Evolutionary conservation across 2,888 invertebrate genomes (phyloP), one percentile per base, ranked within the genome.

Genomic region (Torymus aiolomorphi): DNA sequence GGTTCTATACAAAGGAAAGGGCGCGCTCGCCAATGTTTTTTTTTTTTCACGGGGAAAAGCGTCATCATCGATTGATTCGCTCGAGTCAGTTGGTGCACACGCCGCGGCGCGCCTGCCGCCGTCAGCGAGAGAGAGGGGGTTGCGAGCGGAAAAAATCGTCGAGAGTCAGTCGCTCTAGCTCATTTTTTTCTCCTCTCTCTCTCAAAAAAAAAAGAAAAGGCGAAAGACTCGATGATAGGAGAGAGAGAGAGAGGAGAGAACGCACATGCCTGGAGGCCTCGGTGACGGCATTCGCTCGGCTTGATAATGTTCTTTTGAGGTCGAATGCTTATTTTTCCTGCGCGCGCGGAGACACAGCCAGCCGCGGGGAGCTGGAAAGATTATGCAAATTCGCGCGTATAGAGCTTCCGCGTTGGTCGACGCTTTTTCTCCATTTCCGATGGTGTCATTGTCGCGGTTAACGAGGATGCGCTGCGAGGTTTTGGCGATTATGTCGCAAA

Each of bases 51-150:
- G 51, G 77, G 71, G 69, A 57, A 77, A 76, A 70, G 71, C 77
- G 77, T 77, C 77, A 77, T 77, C 77, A 77, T 77, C 77, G 77
- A 77, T 77, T 76, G 76, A 76, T 76, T 63, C 65, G 62, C 63
- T 71, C 71, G 71, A 77, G 65, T 77, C 77, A 72, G 70, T 72
- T 65, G 57, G 57, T 70, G 70, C 59, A 31, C 70, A 65, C 49
- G n/a, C 72, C 14, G 54, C 57, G 49, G 49, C 8, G 49, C 1
- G 51, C n/a, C 42, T 65, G 42, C 20, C n/a, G 62, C 31, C 14
- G 12, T 10, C n/a, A 16, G 70, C 10, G 42, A 18, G 51, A 13
- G 16, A 13, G n/a, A 59, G 59, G 49, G 62, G 62, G 76, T 70
- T 76, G 76, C 69, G 18, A 59, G 57, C 31, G 66, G 69, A 75